A percentile compares a stretch with the other conserved stretches of the same genome.
These are phyloP conservation scores for Plebejus melissa DNA, from an alignment of 2,888 invertebrate genomes.

Conservation along the genomic window DNA sequence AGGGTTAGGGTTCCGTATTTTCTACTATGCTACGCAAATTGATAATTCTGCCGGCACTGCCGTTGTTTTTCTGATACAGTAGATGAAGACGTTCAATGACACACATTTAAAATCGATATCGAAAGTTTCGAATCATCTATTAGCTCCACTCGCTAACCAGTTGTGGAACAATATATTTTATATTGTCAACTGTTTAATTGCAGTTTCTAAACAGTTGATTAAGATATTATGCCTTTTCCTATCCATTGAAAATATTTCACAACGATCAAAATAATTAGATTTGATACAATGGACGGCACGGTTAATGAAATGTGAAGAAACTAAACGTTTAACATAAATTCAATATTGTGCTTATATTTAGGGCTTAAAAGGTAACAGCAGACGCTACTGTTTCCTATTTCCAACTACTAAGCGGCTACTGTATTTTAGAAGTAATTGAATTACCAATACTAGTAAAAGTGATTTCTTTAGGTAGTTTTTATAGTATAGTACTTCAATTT, in stretches of 20 bases:
- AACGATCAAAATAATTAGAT: conserved; percentile 25
- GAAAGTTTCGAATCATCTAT: conserved; percentile 14
- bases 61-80: too few species aligned
- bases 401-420: neutral
- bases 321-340: neutral
- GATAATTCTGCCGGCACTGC: too few species aligned
- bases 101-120: neutral
- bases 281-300: conserved; percentile 21
- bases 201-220: conserved; percentile 20
- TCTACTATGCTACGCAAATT: too few species aligned
- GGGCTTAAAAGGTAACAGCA: neutral
- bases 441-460: neutral
- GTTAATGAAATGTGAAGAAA: conserved; percentile 12
- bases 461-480: neutral
- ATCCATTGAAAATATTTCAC: conserved; percentile 27
- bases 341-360: neutral
- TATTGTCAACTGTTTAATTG: conserved; percentile 23
- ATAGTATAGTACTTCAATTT: too few species aligned
- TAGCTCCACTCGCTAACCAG: neutral
- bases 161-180: conserved; percentile 14
- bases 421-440: conserved; percentile 6
- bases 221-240: conserved; percentile 25
- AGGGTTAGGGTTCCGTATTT: too few species aligned
- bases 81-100: too few species aligned
- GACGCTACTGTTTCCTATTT: neutral